Evolutionary conservation across 2,797 vertebrate genomes (phyloP), one percentile per base, ranked within the genome.

Genomic region (Myiotriccus ornatus): DNA sequence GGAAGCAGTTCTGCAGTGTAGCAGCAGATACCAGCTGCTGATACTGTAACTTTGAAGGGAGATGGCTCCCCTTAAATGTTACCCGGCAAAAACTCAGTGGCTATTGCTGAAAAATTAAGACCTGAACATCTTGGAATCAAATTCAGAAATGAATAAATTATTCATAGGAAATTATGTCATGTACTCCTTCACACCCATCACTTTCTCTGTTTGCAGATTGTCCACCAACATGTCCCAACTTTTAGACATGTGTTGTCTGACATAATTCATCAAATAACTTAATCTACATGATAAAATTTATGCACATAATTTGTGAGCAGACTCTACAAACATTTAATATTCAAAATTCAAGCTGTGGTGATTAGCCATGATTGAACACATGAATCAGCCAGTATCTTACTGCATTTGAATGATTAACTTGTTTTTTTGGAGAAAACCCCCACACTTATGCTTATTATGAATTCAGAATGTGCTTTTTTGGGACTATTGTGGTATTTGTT

Each of bases 361-460:
- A 94, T 96, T 95, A 96, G 69, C 60, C 94, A 89, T 94, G 93
- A 96, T 94, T 94, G 87, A 96, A 93, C 73, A 74, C 70, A 86
- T 21, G 59, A 93, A 95, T 75, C 90, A 89, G 75, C 28, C 56
- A 68, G 28, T 43, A 24, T 55, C 83, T 93, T 88, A n/a, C 63
- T 84, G 37, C 73, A 82, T 84, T 93, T 91, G 76, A 92, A 94
- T 93, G 65, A 88, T 79, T 92, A 94, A 89, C 78, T 84, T 3
- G 23, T 59, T 87, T 91, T 80, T 84, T 5, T 12, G 14, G 52
- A 17, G 23, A 71, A 71, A 87, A 57, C 1, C 21, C 52, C 41
- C 52, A 65, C 39, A 55, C 16, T 52, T 52, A 30, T 10, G 8
- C 20, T 87, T 83, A 53, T 37, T n/a, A 90, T 47, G 25, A 95